Evolutionary conservation across 2,888 invertebrate species (phyloP), one percentile per base, ranked within the genome.

Genomic region (Agrypnus murinus): DNA sequence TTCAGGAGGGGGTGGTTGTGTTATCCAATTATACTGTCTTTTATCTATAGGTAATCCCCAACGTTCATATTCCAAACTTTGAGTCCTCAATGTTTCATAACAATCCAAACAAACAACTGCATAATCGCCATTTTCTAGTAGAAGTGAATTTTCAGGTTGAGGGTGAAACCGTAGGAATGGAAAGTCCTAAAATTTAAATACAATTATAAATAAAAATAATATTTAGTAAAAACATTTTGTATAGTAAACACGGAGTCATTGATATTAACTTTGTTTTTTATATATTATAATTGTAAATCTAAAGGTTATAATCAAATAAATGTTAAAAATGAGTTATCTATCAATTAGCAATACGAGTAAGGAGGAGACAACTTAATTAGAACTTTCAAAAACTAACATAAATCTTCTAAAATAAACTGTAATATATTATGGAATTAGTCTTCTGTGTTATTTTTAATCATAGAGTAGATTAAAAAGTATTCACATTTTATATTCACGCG

Each of bases 21-120:
- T 93, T 82, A 96, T 93, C 96, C 96, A 96, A 88, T 96, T 96
- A 87, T 96, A 96, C 85, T 95, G 95, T 77, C 96, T 88, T 87
- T 95, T 95, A 79, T 96, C 95, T 57, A 95, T 90, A 7, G 96
- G 96, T 80, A 96, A 90, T 77, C 96, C 96, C 90, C 95, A 95
- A 79, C 95, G 88, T 87, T 94, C 94, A 87, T 95, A 95, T 86
- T 96, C 95, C 72, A 93, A 90, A 82, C 95, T 95, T 86, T 96
- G 96, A 81, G 95, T 95, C 88, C 95, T 90, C 81, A 97, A 89
- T 62, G 95, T 95, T 87, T 96, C 96, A 85, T 95, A 96, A 87
- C 96, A 97, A 84, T 96, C 96, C 84, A 96, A 89, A 86, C 96
- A 97, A 70, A 96, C 95, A 65, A 96, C 95, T 58, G 96, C 94